Conservation (phyloP, 2,113 vertebrate genomes). For the Indicator maculatus region DNA sequence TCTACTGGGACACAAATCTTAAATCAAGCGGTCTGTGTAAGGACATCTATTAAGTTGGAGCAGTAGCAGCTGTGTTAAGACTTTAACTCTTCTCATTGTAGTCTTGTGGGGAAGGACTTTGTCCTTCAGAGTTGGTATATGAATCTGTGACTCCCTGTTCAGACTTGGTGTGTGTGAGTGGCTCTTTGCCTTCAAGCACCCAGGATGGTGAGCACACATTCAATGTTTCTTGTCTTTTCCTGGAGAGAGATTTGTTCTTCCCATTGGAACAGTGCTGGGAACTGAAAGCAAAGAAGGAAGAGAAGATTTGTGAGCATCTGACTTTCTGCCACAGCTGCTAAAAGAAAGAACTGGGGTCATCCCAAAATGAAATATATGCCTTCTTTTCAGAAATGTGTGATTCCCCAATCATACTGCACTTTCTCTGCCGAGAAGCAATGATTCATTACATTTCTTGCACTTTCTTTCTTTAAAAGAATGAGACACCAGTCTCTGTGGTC, state of each 20-base stretch:
- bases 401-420: not conserved
- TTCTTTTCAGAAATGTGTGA: slow-evolving; percentile 6
- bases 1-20: slow-evolving; percentile 30
- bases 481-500: not conserved
- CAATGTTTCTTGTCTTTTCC: not conserved
- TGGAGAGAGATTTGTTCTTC: not conserved
- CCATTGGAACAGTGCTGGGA: not conserved
- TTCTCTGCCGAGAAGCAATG: not conserved
- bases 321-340: not conserved
- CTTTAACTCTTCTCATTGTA: not conserved
- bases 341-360: not conserved
- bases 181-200: not conserved
- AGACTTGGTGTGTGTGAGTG: not conserved
- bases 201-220: not conserved
- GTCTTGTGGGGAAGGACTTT: not conserved
- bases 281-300: not conserved
- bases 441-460: slow-evolving; percentile 12
- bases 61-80: not conserved
- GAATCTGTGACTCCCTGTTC: not conserved
- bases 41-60: not conserved
- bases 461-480: not conserved
- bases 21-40: not conserved
- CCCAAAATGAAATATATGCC: not conserved
- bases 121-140: not conserved
- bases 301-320: not conserved